Percentiles rank a stretch among this genome's conserved stretches.
Conservation (phyloP, 1,140 invertebrate species). For the Lutraria rhynchaena region DNA sequence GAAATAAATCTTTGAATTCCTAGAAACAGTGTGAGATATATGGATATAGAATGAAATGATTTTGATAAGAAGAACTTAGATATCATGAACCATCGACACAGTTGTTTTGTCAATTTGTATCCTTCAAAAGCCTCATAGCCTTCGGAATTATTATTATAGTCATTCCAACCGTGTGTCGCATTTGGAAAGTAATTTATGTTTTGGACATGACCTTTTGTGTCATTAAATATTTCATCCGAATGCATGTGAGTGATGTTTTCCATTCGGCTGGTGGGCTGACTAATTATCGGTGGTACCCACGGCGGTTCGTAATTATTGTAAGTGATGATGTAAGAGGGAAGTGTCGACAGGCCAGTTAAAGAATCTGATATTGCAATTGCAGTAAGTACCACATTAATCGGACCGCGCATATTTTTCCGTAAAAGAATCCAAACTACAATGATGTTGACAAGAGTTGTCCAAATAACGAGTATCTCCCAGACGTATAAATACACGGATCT, state of each 20-base stretch:
- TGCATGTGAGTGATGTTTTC: no score
- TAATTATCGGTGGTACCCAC: not conserved
- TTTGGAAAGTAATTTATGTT: not conserved
- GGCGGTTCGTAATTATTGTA: not conserved
- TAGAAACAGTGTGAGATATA: constrained; percentile 27
- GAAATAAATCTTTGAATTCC: constrained; percentile 27
- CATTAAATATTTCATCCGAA: no score
- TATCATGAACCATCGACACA: constrained; percentile 24
- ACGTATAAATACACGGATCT: constrained; percentile 24
- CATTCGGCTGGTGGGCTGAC: no score
- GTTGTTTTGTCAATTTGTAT: not conserved
- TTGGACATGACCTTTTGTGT: no score
- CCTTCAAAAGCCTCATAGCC: not conserved
- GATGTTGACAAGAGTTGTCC: constrained; percentile 2
- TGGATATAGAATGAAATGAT: constrained; percentile 28
- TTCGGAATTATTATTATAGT: not conserved
- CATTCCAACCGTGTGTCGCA: not conserved
- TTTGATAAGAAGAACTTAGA: constrained; percentile 40
- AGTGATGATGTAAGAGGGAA: constrained; percentile 41
- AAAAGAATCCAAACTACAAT: constrained; percentile 24
- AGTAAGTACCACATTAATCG: constrained; percentile 33
- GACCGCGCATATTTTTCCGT: constrained; percentile 30
- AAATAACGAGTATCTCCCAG: constrained; percentile 29
- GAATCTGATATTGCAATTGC: constrained; percentile 45
- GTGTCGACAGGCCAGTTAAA: constrained; percentile 40